Evolutionary conservation across 2,113 vertebrate genomes (phyloP).

Genomic region (Gallinago media): DNA sequence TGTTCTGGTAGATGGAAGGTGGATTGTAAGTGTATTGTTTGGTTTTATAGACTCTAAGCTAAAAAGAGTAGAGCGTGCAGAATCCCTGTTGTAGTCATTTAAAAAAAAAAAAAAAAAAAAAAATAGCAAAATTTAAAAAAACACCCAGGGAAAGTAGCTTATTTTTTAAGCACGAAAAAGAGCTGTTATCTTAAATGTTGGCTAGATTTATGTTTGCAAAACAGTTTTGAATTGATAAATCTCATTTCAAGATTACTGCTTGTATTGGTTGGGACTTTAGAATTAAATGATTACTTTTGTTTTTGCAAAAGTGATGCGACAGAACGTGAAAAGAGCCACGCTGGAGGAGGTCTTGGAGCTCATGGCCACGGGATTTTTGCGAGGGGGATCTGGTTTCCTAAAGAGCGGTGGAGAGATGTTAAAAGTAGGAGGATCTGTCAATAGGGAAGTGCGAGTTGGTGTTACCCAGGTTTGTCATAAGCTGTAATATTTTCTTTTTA

Average conservation of each 20-base stretch:
- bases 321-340: constrained; percentile 95
- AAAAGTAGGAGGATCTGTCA: constrained; percentile 96
- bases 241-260: neutral
- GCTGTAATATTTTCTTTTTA: neutral
- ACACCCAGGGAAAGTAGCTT: neutral
- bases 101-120: neutral
- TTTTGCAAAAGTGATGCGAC: constrained; percentile 90
- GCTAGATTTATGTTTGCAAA: neutral
- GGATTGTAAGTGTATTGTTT: neutral
- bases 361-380: constrained; percentile 95
- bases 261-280: neutral
- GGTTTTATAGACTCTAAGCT: neutral
- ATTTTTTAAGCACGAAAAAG: neutral
- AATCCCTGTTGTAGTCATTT: neutral
- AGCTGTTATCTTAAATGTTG: neutral
- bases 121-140: neutral
- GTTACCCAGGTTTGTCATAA: constrained; percentile 92
- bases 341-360: constrained; percentile 97
- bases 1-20: neutral
- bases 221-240: neutral
- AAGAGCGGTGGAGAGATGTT: constrained; percentile 99
- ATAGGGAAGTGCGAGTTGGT: constrained; percentile 97
- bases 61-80: neutral
- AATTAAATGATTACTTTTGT: neutral
- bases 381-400: constrained; percentile 95